Conservation (phyloP, 2,888 invertebrate species). For the Dioctria linearis region DNA sequence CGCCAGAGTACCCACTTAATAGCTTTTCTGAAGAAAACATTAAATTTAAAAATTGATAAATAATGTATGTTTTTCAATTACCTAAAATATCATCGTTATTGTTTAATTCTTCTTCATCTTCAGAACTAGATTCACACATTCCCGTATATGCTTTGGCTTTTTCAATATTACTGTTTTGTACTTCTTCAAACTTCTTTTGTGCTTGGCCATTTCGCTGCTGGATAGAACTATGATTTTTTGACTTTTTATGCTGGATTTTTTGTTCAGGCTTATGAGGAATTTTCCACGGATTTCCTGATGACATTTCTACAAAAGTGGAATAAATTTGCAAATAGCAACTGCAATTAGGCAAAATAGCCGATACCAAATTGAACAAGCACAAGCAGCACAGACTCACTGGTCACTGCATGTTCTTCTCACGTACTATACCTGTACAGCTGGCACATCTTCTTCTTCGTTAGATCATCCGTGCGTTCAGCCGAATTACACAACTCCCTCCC, state of each 20-base stretch:
- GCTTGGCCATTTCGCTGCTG: background rate
- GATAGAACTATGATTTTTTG: background rate
- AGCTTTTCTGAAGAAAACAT: slow-evolving; percentile 69
- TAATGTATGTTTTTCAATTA: slow-evolving; percentile 59
- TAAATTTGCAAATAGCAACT: too few relatives aligned
- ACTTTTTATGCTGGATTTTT: background rate
- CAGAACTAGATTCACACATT: slow-evolving; percentile 73
- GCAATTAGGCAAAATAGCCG: too few relatives aligned
- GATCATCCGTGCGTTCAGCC: too few relatives aligned
- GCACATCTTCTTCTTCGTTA: too few relatives aligned
- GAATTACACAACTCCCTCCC: too few relatives aligned
- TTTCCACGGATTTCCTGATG: slow-evolving; percentile 25
- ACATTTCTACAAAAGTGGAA: background rate
- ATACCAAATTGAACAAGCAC: too few relatives aligned
- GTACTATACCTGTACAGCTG: too few relatives aligned
- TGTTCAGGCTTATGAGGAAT: background rate
- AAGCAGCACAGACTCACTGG: too few relatives aligned
- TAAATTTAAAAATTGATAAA: slow-evolving; percentile 9
- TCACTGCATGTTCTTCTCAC: too few relatives aligned
- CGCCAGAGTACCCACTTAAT: slow-evolving; percentile 72
- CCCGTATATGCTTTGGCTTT: slow-evolving; percentile 72
- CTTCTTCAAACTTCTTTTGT: slow-evolving; percentile 69
- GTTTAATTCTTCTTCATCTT: slow-evolving; percentile 74
- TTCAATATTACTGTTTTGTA: slow-evolving; percentile 72
- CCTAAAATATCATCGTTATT: slow-evolving; percentile 71